phyloP scores from a whole-genome alignment of 2,113 vertebrate genomes.

The Platycercus adscitus region DNA sequence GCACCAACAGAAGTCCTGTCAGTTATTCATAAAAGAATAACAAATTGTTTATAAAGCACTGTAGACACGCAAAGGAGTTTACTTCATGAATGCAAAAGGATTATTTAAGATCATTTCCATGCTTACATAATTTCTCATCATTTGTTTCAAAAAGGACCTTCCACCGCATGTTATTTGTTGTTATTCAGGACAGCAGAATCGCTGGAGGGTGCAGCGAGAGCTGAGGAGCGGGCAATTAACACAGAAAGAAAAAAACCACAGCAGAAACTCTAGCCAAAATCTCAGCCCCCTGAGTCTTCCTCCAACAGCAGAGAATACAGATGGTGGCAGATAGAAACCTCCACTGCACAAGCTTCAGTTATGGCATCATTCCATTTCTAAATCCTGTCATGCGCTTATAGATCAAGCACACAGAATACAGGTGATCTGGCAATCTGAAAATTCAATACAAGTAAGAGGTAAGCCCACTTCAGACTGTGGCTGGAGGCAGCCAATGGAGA shows the following conservation, averaged over 20 bases:
- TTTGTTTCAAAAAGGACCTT: slow-evolving; percentile 9
- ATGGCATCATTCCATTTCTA: not conserved
- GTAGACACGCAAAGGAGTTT: not conserved
- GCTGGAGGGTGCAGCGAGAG: not conserved
- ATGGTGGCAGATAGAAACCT: not conserved
- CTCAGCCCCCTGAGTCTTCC: not conserved
- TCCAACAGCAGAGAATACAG: not conserved
- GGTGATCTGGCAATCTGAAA: accelerated
- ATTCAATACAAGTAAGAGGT: not conserved
- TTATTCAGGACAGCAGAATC: not conserved
- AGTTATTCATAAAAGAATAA: not conserved
- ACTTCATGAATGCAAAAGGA: not conserved
- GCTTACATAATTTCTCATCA: not conserved
- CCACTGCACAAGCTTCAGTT: not conserved
- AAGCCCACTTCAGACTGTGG: not conserved
- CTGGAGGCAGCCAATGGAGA: not conserved
- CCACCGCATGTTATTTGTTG: not conserved
- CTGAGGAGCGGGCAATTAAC: not conserved
- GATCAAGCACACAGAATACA: not conserved
- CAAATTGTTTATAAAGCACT: not conserved
- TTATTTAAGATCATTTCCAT: not conserved
- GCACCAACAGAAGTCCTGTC: not conserved
- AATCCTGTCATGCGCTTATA: not conserved
- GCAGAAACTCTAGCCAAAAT: not conserved
- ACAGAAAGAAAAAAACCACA: not conserved